phyloP scores from a whole-genome alignment of 2,888 invertebrate species.

The Sussaba pulchella region DNA sequence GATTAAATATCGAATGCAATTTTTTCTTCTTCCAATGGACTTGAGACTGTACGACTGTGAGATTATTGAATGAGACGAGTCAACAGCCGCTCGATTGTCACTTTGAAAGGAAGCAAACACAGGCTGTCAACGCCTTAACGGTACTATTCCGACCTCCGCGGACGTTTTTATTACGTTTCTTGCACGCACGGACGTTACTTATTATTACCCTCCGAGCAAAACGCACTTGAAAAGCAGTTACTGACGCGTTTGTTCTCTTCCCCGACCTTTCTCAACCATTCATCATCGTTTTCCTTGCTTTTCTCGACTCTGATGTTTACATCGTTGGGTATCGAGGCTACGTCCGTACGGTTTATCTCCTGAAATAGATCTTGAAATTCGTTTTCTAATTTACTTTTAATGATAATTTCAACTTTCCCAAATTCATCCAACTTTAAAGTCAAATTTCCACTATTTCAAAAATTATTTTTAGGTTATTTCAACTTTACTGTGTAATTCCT shows the following conservation, averaged over 20 bases:
- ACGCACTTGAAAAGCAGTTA: not conserved
- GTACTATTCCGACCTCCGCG: not conserved
- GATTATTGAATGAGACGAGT: not conserved
- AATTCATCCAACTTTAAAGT: no score
- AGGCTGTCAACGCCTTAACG: conserved; percentile 28
- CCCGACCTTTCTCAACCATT: conserved; percentile 4
- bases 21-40: no score
- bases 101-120: conserved; percentile 24
- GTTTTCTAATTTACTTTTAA: no score
- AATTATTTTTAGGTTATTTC: no score
- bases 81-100: conserved; percentile 3
- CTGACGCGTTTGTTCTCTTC: not conserved
- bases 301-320: not conserved
- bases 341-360: no score
- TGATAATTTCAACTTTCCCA: no score
- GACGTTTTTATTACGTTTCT: conserved; percentile 17
- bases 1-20: no score
- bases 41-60: no score
- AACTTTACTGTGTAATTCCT: no score
- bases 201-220: conserved; percentile 14
- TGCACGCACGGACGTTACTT: not conserved
- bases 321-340: not conserved
- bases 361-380: no score
- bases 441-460: no score
- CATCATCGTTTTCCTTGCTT: conserved; percentile 4